These are phyloP conservation scores for Styela clava DNA, from an alignment of 23 tunicate genomes.

Conservation along the genomic window DNA sequence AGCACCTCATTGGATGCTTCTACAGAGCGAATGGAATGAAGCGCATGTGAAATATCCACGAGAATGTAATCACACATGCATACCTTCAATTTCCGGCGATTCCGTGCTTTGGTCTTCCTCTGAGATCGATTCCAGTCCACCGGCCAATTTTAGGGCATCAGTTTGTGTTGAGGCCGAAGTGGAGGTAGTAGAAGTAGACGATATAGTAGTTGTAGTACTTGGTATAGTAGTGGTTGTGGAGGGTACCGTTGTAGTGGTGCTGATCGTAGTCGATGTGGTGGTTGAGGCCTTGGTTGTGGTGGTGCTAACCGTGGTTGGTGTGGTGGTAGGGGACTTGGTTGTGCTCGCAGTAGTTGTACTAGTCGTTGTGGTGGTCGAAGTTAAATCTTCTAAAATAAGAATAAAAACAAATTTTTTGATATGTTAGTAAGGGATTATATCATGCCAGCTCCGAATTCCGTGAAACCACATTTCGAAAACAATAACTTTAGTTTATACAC, in stretches of 20 bases:
- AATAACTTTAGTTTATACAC: not conserved
- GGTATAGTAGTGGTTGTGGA: constrained; percentile 10
- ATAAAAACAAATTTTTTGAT: no score
- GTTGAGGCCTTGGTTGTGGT: constrained; percentile 1
- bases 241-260: not conserved
- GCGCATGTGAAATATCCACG: no score
- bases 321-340: constrained; percentile 8
- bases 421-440: not conserved
- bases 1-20: not conserved
- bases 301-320: not conserved
- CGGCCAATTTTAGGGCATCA: not conserved
- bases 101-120: not conserved
- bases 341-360: not conserved
- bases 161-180: constrained; percentile 1
- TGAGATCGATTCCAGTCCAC: not conserved
- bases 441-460: no score
- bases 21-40: not conserved
- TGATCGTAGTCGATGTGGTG: not conserved
- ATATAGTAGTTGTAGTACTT: constrained; percentile 14
- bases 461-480: not conserved
- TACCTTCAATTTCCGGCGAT: not conserved
- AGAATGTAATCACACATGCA: not conserved
- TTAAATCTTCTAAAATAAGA: not conserved
- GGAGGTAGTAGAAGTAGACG: not conserved
- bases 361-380: not conserved